Conservation (phyloP, 2,797 vertebrate species). For the Tachyglossus aculeatus region DNA sequence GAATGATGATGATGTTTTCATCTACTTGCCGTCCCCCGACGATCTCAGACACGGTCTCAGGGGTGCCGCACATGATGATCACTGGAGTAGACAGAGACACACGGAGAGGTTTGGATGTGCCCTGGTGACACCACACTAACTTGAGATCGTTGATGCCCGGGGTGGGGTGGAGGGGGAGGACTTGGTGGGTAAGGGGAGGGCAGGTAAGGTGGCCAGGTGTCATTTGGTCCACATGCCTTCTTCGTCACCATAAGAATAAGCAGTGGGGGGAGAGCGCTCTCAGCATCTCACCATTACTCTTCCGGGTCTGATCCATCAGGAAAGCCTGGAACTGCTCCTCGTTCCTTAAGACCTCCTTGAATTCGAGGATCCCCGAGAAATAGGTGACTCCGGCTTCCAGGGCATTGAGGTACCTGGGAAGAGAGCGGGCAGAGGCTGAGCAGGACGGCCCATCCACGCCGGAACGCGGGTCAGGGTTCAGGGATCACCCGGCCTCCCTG, state of each 20-base stretch:
- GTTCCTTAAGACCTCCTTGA: conserved; percentile 69
- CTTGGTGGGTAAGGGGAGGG: background rate
- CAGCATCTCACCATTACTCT: conserved; percentile 79
- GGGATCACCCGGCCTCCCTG: background rate
- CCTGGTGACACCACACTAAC: too few relatives aligned
- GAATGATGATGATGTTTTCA: conserved; percentile 82
- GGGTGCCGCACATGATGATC: conserved; percentile 85
- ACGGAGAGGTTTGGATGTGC: too few relatives aligned
- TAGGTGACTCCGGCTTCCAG: conserved; percentile 81
- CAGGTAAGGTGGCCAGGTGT: too few relatives aligned
- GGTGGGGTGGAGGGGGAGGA: background rate
- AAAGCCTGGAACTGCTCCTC: conserved; percentile 25
- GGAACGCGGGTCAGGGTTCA: background rate
- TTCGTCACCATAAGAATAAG: too few relatives aligned
- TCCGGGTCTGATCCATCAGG: conserved; percentile 56
- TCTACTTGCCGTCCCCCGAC: conserved; percentile 51
- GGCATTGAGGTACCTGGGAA: conserved; percentile 89
- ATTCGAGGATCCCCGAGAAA: conserved; percentile 70
- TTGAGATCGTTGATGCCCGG: background rate
- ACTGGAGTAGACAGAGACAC: conserved; percentile 74
- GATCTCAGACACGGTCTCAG: conserved; percentile 64
- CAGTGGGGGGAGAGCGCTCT: too few relatives aligned
- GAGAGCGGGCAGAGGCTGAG: background rate
- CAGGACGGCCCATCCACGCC: background rate
- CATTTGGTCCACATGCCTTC: too few relatives aligned